A percentile compares a stretch with the other conserved stretches of the same genome.
Evolutionary conservation across 2,888 invertebrate genomes (phyloP).

Genomic region (Heliconius hortense): DNA sequence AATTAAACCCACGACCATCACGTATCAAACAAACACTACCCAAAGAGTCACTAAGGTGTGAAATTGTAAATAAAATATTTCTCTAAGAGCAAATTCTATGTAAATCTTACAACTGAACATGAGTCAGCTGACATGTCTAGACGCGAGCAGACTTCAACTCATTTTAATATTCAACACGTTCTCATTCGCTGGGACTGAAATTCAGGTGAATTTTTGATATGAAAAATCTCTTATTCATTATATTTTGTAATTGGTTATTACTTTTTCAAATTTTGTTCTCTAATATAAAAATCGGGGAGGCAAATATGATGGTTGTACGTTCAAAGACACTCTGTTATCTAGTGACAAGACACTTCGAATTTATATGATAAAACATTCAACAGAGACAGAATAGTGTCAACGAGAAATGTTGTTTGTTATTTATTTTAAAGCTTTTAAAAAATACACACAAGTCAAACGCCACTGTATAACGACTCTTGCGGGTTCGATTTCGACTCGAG

Average conservation of each 20-base stretch:
- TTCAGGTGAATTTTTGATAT: slow-evolving; percentile 16
- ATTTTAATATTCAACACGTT: slow-evolving; percentile 27
- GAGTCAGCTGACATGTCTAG: slow-evolving; percentile 53
- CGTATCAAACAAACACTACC: background rate
- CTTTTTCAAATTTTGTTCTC: background rate
- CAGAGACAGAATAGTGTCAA: no score
- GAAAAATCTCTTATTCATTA: background rate
- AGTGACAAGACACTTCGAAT: no score
- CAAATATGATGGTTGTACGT: background rate
- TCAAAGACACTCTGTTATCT: no score
- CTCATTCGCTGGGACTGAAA: slow-evolving; percentile 9
- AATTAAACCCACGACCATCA: background rate
- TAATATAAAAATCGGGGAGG: background rate
- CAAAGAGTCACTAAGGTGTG: background rate
- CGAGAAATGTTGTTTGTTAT: no score
- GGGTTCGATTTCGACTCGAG: no score
- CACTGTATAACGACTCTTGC: no score
- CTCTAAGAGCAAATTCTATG: slow-evolving; percentile 10
- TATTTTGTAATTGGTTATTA: slow-evolving; percentile 12
- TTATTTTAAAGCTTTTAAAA: no score
- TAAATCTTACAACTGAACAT: slow-evolving; percentile 15
- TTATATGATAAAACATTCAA: no score
- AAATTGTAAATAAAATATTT: slow-evolving; percentile 8
- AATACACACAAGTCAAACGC: no score
- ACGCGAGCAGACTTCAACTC: slow-evolving; percentile 34